These are phyloP conservation scores for Microcebus jonahi DNA, from an alignment of 2,113 vertebrate species.

Conservation along the genomic window DNA sequence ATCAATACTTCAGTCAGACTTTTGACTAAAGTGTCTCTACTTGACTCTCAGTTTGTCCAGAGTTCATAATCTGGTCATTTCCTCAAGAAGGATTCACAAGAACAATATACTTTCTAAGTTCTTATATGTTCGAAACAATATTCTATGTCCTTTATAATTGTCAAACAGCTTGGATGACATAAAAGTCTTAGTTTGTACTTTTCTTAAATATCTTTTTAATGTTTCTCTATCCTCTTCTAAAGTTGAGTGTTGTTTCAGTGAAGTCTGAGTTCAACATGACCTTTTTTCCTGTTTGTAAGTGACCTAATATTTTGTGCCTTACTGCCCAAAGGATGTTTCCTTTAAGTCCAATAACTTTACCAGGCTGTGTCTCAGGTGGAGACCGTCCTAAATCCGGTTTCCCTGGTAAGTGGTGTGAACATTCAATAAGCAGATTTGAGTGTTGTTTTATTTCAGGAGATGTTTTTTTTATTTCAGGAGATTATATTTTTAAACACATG, in stretches of 20 bases:
- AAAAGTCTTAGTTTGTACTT: slow-evolving; percentile 63
- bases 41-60: neutral
- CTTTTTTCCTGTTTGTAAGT: neutral
- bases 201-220: slow-evolving; percentile 66
- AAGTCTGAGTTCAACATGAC: slow-evolving; percentile 40
- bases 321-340: neutral
- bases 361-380: neutral
- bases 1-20: neutral
- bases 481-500: neutral
- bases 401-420: neutral
- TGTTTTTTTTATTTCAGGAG: neutral
- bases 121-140: slow-evolving; percentile 33
- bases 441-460: slow-evolving; percentile 31
- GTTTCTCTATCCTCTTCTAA: slow-evolving; percentile 44
- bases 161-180: slow-evolving; percentile 59
- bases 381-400: neutral
- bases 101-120: neutral
- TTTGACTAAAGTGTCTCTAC: neutral
- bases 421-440: neutral
- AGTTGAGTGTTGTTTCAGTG: slow-evolving; percentile 25
- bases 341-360: neutral
- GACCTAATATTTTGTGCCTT: neutral
- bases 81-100: neutral
- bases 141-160: slow-evolving; percentile 55
- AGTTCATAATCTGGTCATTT: slow-evolving; percentile 44